Evolutionary conservation across 2,888 invertebrate genomes (phyloP).

Genomic region (Pharmacophagus antenor): DNA sequence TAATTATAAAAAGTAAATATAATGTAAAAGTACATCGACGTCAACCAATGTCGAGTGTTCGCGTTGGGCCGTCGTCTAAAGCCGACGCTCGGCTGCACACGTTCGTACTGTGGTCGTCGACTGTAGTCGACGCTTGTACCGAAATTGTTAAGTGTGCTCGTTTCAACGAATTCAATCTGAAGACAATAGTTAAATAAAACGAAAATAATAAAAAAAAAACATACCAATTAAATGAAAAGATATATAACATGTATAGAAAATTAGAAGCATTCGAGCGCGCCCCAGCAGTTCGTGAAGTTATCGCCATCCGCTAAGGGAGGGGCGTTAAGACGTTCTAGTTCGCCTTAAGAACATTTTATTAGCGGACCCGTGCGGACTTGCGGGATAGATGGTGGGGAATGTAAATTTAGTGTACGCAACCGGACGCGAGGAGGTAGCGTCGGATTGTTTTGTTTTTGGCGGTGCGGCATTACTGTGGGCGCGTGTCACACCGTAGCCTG

Average conservation of each 20-base stretch:
- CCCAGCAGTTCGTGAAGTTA: constrained; percentile 12
- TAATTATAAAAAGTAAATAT: too few species aligned
- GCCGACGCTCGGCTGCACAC: too few species aligned
- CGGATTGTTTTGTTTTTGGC: constrained; percentile 78
- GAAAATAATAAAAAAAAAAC: too few species aligned
- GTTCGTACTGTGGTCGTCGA: too few species aligned
- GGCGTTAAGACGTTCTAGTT: constrained; percentile 70
- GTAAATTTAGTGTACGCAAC: constrained; percentile 78
- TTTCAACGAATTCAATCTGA: too few species aligned
- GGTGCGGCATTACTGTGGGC: constrained; percentile 61
- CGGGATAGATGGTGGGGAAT: constrained; percentile 78
- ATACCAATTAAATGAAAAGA: too few species aligned
- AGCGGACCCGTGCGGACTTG: constrained; percentile 77
- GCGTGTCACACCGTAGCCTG: constrained; percentile 49
- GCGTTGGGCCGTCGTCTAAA: too few species aligned
- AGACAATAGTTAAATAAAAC: too few species aligned
- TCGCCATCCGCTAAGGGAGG: constrained; percentile 37
- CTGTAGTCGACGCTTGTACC: too few species aligned
- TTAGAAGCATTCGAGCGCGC: constrained; percentile 16
- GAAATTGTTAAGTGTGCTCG: too few species aligned
- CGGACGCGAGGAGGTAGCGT: constrained; percentile 77
- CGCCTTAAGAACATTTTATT: constrained; percentile 78
- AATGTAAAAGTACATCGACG: too few species aligned
- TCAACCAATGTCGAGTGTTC: too few species aligned
- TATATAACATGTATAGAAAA: constrained; percentile 5